Base-by-base conservation (phyloP, 35 echinoderm and acorn worm species). In the Apostichopus japonicus region DNA sequence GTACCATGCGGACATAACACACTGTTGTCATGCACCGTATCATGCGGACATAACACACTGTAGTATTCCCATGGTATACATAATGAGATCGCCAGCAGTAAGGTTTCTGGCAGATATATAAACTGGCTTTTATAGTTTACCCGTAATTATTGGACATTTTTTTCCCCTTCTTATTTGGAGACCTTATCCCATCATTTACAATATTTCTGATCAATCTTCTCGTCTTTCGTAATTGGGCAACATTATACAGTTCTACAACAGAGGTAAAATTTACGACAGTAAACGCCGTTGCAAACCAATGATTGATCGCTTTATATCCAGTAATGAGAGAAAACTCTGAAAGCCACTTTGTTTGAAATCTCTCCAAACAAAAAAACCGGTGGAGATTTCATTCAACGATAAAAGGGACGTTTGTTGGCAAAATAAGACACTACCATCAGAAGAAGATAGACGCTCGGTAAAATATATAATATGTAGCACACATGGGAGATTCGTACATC, bases 291-390 rank as follows among this genome's bases (percentile, higher is more conserved):
- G 71, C n/a, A 59, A 84, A 17, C 9, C 16, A 13, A 5, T 84
- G 81, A 84, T 84, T 84, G 54, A 84, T 84, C 55, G 13, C 7
- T 57, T 58, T 84, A 54, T 57, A 23, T n/a, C 56, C 81, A 61
- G 81, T 84, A 84, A 84, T 84, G 54, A 84, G 81, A 84, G 81
- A 19, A 22, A 62, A 84, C 81, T 3, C 17, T 57, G 56, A 58
- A 22, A 84, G 5, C 27, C 6, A 23, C 54, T 54, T 84, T 84
- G 81, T 84, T 84, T 84, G 81, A 84, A 84, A 84, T 84, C 17
- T 84, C 56, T 84, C 81, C 55, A 84, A 84, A 84, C 81, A 84
- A 84, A 44, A 44, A 44, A 57, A 24, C 81, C n/a, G 81, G 81
- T 84, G 15, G 71, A 75, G 71, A 75, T 75, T 75, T 75, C 71